Evolutionary conservation across 2,888 invertebrate species (phyloP), one percentile per base, ranked within the genome.

Genomic region (Galerucella calmariensis): DNA sequence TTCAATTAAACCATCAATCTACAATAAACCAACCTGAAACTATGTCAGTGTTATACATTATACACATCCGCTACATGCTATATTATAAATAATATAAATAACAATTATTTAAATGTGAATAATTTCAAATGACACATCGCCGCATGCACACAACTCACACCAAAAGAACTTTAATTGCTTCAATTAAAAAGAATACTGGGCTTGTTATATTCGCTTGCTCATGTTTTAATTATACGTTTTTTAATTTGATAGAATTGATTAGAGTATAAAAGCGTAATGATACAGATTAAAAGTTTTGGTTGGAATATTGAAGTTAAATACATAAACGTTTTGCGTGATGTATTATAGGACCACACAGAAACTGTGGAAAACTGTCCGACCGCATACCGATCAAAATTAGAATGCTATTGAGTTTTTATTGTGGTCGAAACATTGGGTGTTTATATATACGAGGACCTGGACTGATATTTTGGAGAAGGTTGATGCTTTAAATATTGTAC

Each of bases 11-110:
- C 20, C 53, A 10, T 24, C n/a, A 16, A 35, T 53, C 12, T 20
- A 48, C 44, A 46, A 44, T 20, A 11, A 65, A 46, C 11, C 65
- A 44, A 44, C 24, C 8, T 63, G 53, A 69, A 74, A 69, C 67
- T 58, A 69, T 76, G 76, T 76, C 76, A 76, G 76, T 62, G 72
- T 74, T 69, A 72, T 74, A 76, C 56, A 74, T 69, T 41, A 58
- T 53, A 65, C 46, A 74, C 76, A 76, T 76, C 76, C 76, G 76
- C 62, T 74, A 68, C 51, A 75, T 61, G 58, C 53, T 9, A 53
- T 67, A 41, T 27, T 56, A 69, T 59, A 59, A 59, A 46, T 46
- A 58, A 53, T 44, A 41, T 67, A 24, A 27, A 56, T 41, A 69
- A 68, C 44, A 67, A 67, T 61, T 71, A 67, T 61, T 71, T 72